Base-by-base conservation (phyloP, 2,888 invertebrate species). In the Agrotis puta region DNA sequence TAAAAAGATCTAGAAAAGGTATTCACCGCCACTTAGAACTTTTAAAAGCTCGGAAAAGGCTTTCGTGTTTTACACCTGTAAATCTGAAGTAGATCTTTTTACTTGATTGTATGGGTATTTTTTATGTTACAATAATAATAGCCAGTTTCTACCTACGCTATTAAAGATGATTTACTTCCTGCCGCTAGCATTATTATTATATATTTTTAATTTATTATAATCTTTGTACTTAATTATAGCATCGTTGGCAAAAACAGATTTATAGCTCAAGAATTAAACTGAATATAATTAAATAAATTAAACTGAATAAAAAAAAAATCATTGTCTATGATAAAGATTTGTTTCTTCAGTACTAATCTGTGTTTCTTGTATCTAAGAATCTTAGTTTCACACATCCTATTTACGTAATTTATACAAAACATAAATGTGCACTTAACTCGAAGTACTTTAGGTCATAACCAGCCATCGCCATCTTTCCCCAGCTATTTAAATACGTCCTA, bases 381-480 rank as follows among this genome's bases (percentile, higher is more conserved):
- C 5, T 11, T 39, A 39, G 39, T 39, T 39, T 39, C 39, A 39
- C 45, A 33, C 54, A 39, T 24, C 11, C 9, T 59, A 63, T 58
- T 59, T 59, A 78, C 50, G 48, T 45, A 59, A 78, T 78, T 78
- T 78, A 79, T 63, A 64, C 65, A 47, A 58, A 54, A 66, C 58
- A 74, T 74, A 63, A 45, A 58, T 53, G 53, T 74, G 48, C 61
- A 69, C 64, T 80, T 58, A 59, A 53, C 58, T 45, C 18, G 14
- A 50, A 33, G 51, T 63, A 47, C 33, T 63, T 66, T 79, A 39
- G n/a, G 16, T 51, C 50, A 79, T 73, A 79, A 48, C 58, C n/a
- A 48, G 14, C 51, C 22, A 11, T 16, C 20, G n/a, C 14, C 14
- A 3, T 22, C n/a, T 48, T 78, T 71, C 45, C 67, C 47, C 62